Evolutionary conservation across 2,888 invertebrate species (phyloP), one percentile per base, ranked within the genome.

Genomic region (Diogma glabrata): DNA sequence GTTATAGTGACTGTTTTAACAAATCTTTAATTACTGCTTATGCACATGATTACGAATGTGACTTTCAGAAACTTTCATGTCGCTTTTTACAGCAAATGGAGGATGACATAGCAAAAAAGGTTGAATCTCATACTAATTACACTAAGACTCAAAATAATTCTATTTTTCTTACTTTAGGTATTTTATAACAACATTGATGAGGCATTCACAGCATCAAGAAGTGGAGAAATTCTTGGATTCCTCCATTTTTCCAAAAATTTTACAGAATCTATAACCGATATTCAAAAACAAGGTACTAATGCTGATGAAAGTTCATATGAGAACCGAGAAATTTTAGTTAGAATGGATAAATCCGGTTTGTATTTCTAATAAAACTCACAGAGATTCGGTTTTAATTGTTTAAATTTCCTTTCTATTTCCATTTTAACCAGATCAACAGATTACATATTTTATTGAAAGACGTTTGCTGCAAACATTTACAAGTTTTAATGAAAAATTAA

Each of bases 381-480:
- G 8, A 23, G n/a, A n/a, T n/a, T n/a, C n/a, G n/a, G n/a, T n/a
- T n/a, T n/a, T n/a, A n/a, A n/a, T n/a, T n/a, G n/a, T n/a, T n/a
- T n/a, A n/a, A n/a, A n/a, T n/a, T n/a, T 40, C 49, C 51, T 57
- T 64, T 69, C 36, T 70, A 92, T n/a, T n/a, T n/a, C n/a, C n/a
- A n/a, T n/a, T n/a, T n/a, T n/a, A n/a, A n/a, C n/a, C n/a, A n/a
- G 92, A 91, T 74, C 83, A 87, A 59, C 91, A 92, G 70, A 84
- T 90, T 56, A 82, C 85, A 0, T 73, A 82, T 57, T 82, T 81
- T 57, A 64, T 92, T 46, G 82, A 88, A 65, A 73, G 74, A 49
- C 79, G 79, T 56, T 64, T 93, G 6, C 73, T 79, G 54, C 77
- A 81, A 33, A 75, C 79, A 5, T 91, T 86, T 61, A 72, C 81